Percentiles rank a stretch among this genome's conserved stretches.
phyloP scores from a whole-genome alignment of 2,113 vertebrate species.

The Aviceda subcristata region DNA sequence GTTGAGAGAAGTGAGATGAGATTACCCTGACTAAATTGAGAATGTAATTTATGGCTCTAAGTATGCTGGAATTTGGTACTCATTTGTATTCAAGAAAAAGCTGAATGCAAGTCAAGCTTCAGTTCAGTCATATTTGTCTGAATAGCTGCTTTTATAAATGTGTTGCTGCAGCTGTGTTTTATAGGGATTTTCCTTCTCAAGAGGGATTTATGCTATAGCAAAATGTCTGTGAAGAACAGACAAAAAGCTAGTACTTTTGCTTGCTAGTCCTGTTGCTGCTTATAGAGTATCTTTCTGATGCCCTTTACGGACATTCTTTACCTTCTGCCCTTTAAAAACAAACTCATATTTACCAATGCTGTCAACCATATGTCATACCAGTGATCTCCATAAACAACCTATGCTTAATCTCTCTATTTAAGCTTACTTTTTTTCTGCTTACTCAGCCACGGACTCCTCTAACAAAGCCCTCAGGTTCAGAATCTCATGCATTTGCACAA shows the following conservation, averaged over 20 bases:
- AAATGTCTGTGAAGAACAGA: neutral
- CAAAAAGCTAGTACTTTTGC: neutral
- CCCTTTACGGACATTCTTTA: neutral
- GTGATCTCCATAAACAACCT: neutral
- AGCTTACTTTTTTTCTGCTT: conserved; percentile 6
- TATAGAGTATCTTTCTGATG: neutral
- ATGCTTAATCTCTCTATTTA: neutral
- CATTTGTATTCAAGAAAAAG: neutral
- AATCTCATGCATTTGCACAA: neutral
- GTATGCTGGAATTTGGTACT: conserved; percentile 5
- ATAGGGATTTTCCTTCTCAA: neutral
- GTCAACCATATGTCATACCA: neutral
- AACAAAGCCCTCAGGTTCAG: neutral
- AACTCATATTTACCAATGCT: neutral
- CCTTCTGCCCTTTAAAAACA: neutral
- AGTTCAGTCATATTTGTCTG: neutral
- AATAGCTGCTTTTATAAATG: conserved; percentile 5
- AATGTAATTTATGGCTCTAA: neutral
- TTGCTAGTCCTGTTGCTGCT: neutral
- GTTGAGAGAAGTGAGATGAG: neutral
- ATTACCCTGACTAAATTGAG: neutral
- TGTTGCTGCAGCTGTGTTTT: conserved; percentile 10
- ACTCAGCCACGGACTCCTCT: neutral
- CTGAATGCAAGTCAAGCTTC: neutral
- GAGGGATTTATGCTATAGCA: conserved; percentile 5